phyloP scores from a whole-genome alignment of 1,140 invertebrate genomes.

The Frieseomelitta varia region DNA sequence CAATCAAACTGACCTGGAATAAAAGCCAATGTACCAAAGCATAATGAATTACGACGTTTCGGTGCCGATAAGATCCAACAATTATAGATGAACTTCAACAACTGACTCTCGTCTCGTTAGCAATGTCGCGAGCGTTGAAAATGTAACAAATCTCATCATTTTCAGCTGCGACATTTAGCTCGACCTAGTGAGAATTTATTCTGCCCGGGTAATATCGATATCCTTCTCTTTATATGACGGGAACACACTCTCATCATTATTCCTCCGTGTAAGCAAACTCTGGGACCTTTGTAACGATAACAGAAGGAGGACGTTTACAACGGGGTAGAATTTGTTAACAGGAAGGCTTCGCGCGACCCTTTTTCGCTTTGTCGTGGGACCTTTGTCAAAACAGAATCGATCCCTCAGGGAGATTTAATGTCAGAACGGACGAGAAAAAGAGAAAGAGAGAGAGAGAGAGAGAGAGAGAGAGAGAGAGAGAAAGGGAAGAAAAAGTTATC shows the following conservation, averaged over 20 bases:
- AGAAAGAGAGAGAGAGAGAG: neutral
- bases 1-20: conserved; percentile 18
- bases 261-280: too few species aligned
- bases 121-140: neutral
- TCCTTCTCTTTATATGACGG: neutral
- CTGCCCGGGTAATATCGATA: neutral
- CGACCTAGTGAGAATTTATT: neutral
- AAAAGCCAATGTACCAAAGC: neutral
- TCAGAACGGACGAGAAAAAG: too few species aligned
- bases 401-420: neutral
- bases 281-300: neutral
- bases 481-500: neutral
- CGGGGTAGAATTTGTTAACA: neutral
- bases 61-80: neutral
- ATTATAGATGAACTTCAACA: too few species aligned
- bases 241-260: too few species aligned
- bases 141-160: neutral
- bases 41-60: conserved; percentile 22
- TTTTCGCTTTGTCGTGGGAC: neutral
- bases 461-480: neutral
- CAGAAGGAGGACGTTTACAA: neutral
- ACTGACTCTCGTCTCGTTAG: neutral
- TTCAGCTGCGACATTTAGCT: neutral
- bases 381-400: neutral
- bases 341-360: too few species aligned